These are phyloP conservation scores for Idaea biselata DNA, from an alignment of 2,888 invertebrate species.

Conservation along the genomic window DNA sequence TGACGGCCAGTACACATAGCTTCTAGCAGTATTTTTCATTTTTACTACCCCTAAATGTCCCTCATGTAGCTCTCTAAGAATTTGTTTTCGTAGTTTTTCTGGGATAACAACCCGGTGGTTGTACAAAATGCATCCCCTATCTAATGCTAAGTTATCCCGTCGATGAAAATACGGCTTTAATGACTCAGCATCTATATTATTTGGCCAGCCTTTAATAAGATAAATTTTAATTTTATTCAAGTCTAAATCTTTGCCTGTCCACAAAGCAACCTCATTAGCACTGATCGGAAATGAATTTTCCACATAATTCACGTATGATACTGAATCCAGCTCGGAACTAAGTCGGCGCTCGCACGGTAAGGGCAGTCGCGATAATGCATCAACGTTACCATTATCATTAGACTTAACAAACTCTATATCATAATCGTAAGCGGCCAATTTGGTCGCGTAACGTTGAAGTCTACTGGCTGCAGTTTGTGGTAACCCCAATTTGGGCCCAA, in stretches of 20 bases:
- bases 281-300: conserved; percentile 9
- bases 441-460: conserved; percentile 20
- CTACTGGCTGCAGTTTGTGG: conserved; percentile 19
- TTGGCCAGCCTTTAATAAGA: conserved; percentile 21
- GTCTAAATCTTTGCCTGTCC: conserved; percentile 6
- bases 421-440: conserved; percentile 30
- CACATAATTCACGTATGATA: conserved; percentile 10
- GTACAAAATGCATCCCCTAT: conserved; percentile 20
- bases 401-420: conserved; percentile 9
- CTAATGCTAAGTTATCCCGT: conserved; percentile 13
- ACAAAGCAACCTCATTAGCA: conserved; percentile 3
- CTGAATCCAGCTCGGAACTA: conserved; percentile 4
- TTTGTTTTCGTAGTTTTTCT: conserved; percentile 4
- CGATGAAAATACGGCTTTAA: conserved; percentile 16
- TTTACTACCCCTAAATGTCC: conserved; percentile 29
- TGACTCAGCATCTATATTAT: conserved; percentile 4
- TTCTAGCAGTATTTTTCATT: conserved; percentile 28
- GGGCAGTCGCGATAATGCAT: conserved; percentile 8
- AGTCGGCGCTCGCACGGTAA: conserved; percentile 1
- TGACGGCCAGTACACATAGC: conserved; percentile 30
- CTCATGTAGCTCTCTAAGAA: conserved; percentile 16
- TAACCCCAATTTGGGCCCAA: conserved; percentile 15
- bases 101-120: conserved; percentile 21
- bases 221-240: conserved; percentile 10
- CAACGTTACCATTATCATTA: conserved; percentile 7